These are phyloP conservation scores for Lepidothrix coronata DNA, from an alignment of 2,113 vertebrate species.

Conservation along the genomic window DNA sequence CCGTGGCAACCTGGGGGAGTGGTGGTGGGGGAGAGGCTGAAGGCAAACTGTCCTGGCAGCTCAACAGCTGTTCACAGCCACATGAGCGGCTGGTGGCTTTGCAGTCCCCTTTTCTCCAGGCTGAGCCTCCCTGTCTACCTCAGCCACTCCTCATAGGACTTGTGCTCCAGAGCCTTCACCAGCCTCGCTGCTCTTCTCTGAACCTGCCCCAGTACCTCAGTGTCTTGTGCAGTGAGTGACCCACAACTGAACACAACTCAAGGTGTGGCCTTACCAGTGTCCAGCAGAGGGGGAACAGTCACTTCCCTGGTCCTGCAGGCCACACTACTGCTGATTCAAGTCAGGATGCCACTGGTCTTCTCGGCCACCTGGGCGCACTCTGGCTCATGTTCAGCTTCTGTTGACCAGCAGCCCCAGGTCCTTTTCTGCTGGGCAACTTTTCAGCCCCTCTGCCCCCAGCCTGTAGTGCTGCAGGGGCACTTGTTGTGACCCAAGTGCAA, in stretches of 20 bases:
- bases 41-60: too few species aligned
- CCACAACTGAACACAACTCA: background rate
- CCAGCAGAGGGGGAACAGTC: background rate
- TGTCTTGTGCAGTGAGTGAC: background rate
- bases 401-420: background rate
- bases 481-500: background rate
- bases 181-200: rapidly evolving
- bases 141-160: background rate
- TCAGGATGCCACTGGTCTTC: background rate
- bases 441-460: background rate
- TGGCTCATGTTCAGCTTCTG: background rate
- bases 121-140: background rate
- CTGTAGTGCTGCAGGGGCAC: background rate
- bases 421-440: background rate
- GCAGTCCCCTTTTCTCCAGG: background rate
- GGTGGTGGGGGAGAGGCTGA: too few species aligned
- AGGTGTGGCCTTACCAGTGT: background rate
- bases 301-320: background rate
- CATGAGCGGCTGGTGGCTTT: too few species aligned
- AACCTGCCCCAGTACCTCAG: rapidly evolving
- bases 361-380: background rate
- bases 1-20: too few species aligned
- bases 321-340: background rate
- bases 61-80: too few species aligned
- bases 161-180: background rate